Percentiles rank a stretch among this genome's conserved stretches.
These are phyloP conservation scores for Troilus luridus DNA, from an alignment of 2,888 invertebrate genomes.

Conservation along the genomic window DNA sequence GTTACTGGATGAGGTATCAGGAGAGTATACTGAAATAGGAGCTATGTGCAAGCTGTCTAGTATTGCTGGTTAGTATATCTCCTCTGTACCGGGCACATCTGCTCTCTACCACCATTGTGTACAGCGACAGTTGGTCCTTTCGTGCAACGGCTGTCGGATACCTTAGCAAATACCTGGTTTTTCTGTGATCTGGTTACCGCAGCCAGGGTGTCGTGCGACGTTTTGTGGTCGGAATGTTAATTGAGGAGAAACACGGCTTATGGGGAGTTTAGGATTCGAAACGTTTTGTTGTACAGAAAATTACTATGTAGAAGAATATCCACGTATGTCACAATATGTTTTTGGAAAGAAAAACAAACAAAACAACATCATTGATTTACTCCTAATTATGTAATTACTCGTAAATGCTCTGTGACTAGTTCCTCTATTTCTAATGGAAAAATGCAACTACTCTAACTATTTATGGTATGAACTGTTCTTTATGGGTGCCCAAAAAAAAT, in stretches of 20 bases:
- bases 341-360: too few species aligned
- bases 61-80: conserved; percentile 7
- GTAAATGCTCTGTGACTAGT: too few species aligned
- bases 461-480: too few species aligned
- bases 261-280: not conserved
- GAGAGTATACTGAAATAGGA: not conserved
- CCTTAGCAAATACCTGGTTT: not conserved
- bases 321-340: too few species aligned
- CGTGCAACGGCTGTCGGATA: not conserved
- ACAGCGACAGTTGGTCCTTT: not conserved
- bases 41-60: not conserved
- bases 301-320: too few species aligned
- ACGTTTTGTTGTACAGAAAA: too few species aligned
- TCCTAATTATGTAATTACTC: too few species aligned
- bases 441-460: too few species aligned
- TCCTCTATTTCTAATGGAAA: too few species aligned
- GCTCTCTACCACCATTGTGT: not conserved
- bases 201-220: not conserved
- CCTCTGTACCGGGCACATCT: not conserved
- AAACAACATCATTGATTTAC: too few species aligned
- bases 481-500: too few species aligned
- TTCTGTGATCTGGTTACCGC: not conserved
- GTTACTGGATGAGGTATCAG: not conserved
- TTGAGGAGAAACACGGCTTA: not conserved
- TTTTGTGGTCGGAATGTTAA: not conserved